Base-by-base conservation (phyloP, 2,113 vertebrate genomes). In the Hippocampus abdominalis region DNA sequence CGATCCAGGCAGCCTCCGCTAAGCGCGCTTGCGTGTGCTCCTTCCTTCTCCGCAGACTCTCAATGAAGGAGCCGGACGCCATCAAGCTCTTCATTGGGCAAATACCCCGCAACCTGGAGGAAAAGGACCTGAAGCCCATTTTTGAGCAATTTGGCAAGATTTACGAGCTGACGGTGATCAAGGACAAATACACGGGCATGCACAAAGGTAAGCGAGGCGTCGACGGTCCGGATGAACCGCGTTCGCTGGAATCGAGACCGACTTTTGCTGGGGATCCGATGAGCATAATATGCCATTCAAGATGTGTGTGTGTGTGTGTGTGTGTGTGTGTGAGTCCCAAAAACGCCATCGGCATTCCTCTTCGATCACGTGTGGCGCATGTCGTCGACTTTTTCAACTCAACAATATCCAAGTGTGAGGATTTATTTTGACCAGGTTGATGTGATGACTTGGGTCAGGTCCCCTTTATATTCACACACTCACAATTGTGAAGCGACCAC, bases 41-140 rank as follows among this genome's bases (percentile, higher is more conserved):
- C 36, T 72, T 78, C 54, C 69, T 75, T 73, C 67, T 85, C 74
- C 29, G 73, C 84, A 89, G 94, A 87, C 84, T 84, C 93, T 94
- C 95, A 94, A 98, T 98, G 96, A 98, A 98, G 94, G 96, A 98
- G 93, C 95, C 98, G 89, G 96, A 98, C 93, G 96, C 96, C 90
- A 98, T 98, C 94, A 98, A 98, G 95, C 96, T 98, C 90, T 98
- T 98, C 92, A 97, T 99, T 89, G 97, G 97, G 92, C 96, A 99
- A 91, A 99, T 99, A 92, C 96, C 97, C 88, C 95, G 97, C 92
- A 98, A 98, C 92, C 94, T 98, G 93, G 97, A 98, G 90, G 96
- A 98, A 91, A 99, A 99, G 89, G 97, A 99, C 93, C 93, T 98
- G 86, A 99, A 99, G 91, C 96, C 97, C 76, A 97, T 98, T 82